A percentile compares a stretch with the other conserved stretches of the same genome.
These are phyloP conservation scores for Carabus problematicus DNA, from an alignment of 2,888 invertebrate species.

Conservation along the genomic window DNA sequence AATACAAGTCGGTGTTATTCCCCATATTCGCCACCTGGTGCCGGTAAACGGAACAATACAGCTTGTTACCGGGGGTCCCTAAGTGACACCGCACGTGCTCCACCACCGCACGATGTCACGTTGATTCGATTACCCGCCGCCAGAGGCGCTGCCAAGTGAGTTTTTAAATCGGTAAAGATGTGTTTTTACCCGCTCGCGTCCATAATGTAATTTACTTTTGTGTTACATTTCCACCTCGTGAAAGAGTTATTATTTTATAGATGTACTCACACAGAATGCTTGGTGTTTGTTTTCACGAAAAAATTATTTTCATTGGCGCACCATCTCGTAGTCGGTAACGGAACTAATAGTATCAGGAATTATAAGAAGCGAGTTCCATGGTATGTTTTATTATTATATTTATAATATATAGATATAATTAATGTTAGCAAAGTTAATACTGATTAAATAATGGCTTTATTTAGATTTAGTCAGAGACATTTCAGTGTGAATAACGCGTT, in stretches of 20 bases:
- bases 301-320: too few species aligned
- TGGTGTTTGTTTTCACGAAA: neutral
- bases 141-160: constrained; percentile 7
- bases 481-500: too few species aligned
- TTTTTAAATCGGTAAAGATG: constrained; percentile 27
- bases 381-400: too few species aligned
- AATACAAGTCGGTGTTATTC: neutral
- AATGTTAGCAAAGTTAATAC: too few species aligned
- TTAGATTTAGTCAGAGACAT: too few species aligned
- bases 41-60: neutral
- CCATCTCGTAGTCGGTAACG: too few species aligned
- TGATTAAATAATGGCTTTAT: too few species aligned
- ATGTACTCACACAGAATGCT: neutral
- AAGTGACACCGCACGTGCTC: constrained; percentile 24
- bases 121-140: constrained; percentile 27
- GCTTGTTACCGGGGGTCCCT: constrained; percentile 8
- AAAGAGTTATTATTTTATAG: constrained; percentile 26
- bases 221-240: neutral
- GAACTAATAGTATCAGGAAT: too few species aligned
- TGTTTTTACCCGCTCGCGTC: constrained; percentile 20
- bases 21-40: neutral
- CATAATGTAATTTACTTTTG: constrained; percentile 26
- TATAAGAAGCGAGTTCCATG: too few species aligned
- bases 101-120: constrained; percentile 15
- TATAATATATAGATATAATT: too few species aligned